phyloP scores from a whole-genome alignment of 2,797 vertebrate genomes.

The Coracias cyanogaster region DNA sequence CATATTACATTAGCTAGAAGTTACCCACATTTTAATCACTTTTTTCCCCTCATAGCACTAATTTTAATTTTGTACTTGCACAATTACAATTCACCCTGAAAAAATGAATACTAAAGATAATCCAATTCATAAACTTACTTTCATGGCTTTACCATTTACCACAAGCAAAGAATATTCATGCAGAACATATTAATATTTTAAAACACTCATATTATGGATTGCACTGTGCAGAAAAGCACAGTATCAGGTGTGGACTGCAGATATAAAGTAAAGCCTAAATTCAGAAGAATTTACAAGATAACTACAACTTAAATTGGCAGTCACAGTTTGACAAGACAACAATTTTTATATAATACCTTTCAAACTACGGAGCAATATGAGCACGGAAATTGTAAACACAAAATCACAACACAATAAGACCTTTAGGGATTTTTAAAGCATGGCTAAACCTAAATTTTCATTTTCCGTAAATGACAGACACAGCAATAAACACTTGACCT shows the following conservation, averaged over 20 bases:
- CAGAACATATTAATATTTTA: conserved; percentile 11
- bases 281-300: neutral
- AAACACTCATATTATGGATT: neutral
- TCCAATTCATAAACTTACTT: neutral
- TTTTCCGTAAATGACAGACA: neutral
- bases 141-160: neutral
- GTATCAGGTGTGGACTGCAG: neutral
- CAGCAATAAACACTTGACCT: neutral
- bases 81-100: conserved; percentile 8
- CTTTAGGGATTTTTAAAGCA: neutral
- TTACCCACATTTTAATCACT: conserved; percentile 22
- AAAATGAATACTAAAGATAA: neutral
- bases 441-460: neutral
- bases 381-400: neutral
- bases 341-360: neutral
- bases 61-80: conserved; percentile 32
- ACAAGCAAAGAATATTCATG: neutral
- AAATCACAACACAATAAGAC: neutral
- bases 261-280: neutral
- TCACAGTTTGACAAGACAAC: neutral
- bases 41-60: neutral
- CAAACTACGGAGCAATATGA: neutral
- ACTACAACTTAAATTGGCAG: neutral
- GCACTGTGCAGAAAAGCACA: neutral
- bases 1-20: neutral